A percentile compares a stretch with the other conserved stretches of the same genome.
Evolutionary conservation across 2,113 vertebrate species (phyloP).

Genomic region (Sceloporus tristichus): DNA sequence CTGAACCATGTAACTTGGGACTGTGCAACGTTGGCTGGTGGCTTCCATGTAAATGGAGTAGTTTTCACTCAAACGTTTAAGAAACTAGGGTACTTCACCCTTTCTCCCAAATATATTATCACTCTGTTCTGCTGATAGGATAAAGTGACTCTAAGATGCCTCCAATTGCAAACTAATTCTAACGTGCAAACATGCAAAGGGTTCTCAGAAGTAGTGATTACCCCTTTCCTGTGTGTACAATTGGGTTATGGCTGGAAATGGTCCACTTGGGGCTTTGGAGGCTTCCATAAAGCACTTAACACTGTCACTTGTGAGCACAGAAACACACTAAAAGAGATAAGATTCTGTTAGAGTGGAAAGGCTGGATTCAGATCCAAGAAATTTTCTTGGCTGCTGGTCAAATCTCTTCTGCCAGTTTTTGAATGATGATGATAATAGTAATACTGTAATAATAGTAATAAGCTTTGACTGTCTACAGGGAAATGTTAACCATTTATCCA

Average conservation of each 20-base stretch:
- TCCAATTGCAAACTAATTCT: not conserved
- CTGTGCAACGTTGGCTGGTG: not conserved
- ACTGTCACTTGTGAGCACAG: not conserved
- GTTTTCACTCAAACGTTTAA: not conserved
- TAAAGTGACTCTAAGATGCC: not conserved
- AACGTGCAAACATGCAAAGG: not conserved
- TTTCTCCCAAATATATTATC: too few relatives aligned
- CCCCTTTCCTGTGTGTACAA: accelerated
- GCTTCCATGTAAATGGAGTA: not conserved
- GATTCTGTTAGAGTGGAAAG: constrained; percentile 3
- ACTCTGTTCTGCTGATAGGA: not conserved
- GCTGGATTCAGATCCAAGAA: constrained; percentile 44
- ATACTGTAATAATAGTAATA: constrained; percentile 58
- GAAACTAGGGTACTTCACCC: not conserved
- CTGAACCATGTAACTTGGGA: too few relatives aligned
- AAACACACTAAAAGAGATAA: constrained; percentile 13
- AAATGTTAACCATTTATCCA: constrained; percentile 63
- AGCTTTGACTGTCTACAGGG: constrained; percentile 55
- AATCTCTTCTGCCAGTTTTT: constrained; percentile 50
- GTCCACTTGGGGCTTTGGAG: constrained; percentile 21
- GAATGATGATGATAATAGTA: constrained; percentile 60
- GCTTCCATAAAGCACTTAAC: constrained; percentile 22
- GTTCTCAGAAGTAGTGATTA: not conserved
- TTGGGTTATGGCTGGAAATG: not conserved
- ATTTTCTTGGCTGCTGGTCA: constrained; percentile 43